phyloP scores from a whole-genome alignment of 2,113 vertebrate species.

The Lipophrys pholis region DNA sequence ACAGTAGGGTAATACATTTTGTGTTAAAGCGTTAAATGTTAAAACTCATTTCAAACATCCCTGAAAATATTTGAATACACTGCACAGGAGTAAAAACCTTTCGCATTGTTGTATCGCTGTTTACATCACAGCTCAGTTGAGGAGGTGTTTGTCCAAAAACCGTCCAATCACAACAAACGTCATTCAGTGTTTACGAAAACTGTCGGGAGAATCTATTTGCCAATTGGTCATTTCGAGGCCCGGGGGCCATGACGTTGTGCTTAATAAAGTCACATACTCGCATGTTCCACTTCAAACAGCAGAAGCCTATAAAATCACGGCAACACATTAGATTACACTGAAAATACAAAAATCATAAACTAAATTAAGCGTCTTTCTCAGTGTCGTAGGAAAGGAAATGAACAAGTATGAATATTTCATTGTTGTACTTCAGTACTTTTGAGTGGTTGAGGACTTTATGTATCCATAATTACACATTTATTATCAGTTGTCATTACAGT shows the following conservation, averaged over 20 bases:
- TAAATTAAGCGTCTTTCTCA: not conserved
- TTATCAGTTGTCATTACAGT: no score
- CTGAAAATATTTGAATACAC: slow-evolving; percentile 2
- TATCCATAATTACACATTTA: no score
- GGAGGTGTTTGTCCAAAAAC: slow-evolving; percentile 7
- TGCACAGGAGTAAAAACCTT: slow-evolving; percentile 5
- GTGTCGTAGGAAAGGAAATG: no score
- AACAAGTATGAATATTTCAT: no score
- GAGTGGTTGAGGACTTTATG: no score
- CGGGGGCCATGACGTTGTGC: slow-evolving; percentile 28
- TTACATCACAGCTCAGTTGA: slow-evolving; percentile 5
- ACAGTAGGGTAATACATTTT: not conserved
- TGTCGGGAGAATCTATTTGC: slow-evolving; percentile 49
- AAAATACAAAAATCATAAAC: not conserved
- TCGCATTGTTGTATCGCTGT: slow-evolving; percentile 13
- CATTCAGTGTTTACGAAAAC: slow-evolving; percentile 45
- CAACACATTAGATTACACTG: not conserved
- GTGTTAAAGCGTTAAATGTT: slow-evolving; percentile 1
- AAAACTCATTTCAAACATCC: slow-evolving; percentile 24
- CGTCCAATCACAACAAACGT: slow-evolving; percentile 35
- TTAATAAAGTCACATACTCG: slow-evolving; percentile 39
- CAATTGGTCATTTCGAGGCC: slow-evolving; percentile 24
- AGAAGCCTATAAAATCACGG: slow-evolving; percentile 5
- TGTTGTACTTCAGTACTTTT: no score
- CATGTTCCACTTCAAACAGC: slow-evolving; percentile 32